A percentile compares a stretch with the other conserved stretches of the same genome.
Evolutionary conservation across 2,113 vertebrate genomes (phyloP).

Genomic region (Lophotis ruficrista): DNA sequence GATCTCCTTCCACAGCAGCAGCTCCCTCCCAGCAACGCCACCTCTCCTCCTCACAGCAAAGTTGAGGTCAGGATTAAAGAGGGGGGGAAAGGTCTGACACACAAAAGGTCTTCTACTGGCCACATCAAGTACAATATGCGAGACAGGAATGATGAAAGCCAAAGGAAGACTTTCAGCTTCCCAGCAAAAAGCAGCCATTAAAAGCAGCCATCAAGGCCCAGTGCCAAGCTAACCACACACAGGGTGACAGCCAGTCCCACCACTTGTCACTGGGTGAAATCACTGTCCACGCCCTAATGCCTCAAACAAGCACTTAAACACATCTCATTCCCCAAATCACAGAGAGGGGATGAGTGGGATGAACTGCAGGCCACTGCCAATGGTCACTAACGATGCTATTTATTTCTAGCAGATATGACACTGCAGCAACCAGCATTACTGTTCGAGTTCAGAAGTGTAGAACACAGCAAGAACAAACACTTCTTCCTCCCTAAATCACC

Average conservation of each 20-base stretch:
- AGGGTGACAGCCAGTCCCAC: neutral
- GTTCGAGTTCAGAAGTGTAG: neutral
- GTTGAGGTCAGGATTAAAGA: neutral
- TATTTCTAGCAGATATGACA: neutral
- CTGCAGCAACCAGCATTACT: neutral
- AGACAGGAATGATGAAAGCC: neutral
- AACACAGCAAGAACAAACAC: neutral
- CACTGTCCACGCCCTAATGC: neutral
- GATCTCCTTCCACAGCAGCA: neutral
- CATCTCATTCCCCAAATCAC: neutral
- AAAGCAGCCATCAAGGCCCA: neutral
- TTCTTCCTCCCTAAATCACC: neutral
- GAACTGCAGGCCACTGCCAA: neutral
- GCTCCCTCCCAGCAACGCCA: neutral
- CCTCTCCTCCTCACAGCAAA: neutral
- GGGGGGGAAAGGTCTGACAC: neutral
- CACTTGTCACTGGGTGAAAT: neutral
- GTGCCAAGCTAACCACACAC: accelerated
- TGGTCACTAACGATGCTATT: neutral
- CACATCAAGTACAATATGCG: neutral
- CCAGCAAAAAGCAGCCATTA: neutral
- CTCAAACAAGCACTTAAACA: neutral
- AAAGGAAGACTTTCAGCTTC: neutral
- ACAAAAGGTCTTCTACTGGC: neutral
- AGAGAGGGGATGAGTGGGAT: neutral